Conservation (phyloP, 37 sponge, comb jelly and placozoan species). For the Spongilla lacustris region DNA sequence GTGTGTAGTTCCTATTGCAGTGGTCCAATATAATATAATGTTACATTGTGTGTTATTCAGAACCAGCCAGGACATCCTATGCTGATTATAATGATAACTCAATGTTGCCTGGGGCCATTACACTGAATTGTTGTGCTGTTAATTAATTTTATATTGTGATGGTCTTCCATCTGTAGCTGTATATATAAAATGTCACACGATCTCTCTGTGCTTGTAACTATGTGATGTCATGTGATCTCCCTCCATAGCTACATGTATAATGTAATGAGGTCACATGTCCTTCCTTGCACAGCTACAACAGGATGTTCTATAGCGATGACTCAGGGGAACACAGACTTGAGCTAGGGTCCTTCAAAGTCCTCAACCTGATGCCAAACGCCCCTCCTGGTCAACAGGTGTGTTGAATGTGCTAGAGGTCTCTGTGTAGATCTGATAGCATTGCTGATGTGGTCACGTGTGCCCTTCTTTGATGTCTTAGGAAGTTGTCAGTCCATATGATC, state of each 20-base stretch:
- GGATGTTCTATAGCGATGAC: constrained; percentile 73
- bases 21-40: too few relatives aligned
- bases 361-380: constrained; percentile 82
- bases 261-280: too few relatives aligned
- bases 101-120: too few relatives aligned
- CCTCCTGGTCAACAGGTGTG: constrained; percentile 58
- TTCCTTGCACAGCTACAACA: constrained; percentile 43
- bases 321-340: constrained; percentile 91
- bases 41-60: too few relatives aligned
- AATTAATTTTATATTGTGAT: too few relatives aligned
- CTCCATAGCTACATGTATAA: too few relatives aligned
- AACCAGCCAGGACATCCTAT: too few relatives aligned
- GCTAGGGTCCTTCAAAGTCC: constrained; percentile 80
- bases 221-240: background rate
- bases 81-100: too few relatives aligned
- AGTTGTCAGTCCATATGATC: constrained; percentile 79
- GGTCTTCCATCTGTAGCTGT: too few relatives aligned
- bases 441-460: background rate
- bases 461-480: constrained; percentile 23
- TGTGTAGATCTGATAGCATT: background rate
- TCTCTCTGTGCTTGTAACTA: background rate
- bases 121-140: too few relatives aligned
- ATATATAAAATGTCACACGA: too few relatives aligned
- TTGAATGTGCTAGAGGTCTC: background rate
- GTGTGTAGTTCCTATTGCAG: too few relatives aligned